Conservation (phyloP, 1,140 invertebrate species). For the Drosophila arawakana region DNA sequence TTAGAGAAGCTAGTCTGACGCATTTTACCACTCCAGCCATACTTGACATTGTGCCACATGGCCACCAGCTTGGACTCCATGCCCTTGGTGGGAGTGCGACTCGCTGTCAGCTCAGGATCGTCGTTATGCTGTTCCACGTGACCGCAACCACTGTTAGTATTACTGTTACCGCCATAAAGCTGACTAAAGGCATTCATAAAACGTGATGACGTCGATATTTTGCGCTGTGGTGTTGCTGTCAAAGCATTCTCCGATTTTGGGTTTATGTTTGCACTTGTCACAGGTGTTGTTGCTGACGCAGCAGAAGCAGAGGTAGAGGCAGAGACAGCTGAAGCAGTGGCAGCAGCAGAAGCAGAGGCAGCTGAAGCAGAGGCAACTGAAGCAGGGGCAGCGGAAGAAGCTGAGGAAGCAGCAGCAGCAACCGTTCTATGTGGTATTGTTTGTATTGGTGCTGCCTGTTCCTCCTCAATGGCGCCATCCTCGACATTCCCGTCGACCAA, state of each 20-base stretch:
- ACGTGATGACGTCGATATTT: conserved; percentile 83
- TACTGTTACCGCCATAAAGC: conserved; percentile 64
- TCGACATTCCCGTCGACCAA: conserved; percentile 34
- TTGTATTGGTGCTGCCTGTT: conserved; percentile 78
- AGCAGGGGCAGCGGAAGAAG: conserved; percentile 8
- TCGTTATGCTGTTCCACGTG: conserved; percentile 60
- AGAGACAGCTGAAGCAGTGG: conserved; percentile 28
- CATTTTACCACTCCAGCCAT: conserved; percentile 93
- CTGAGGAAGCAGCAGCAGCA: conserved; percentile 23
- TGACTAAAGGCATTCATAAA: conserved; percentile 83
- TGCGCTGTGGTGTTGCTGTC: conserved; percentile 72
- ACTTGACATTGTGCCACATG: conserved; percentile 96
- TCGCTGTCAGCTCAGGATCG: conserved; percentile 61
- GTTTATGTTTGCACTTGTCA: conserved; percentile 52
- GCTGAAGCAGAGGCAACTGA: conserved; percentile 12
- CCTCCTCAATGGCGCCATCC: conserved; percentile 74
- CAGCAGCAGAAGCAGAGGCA: conserved; percentile 38
- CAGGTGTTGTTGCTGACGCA: conserved; percentile 42
- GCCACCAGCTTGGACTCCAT: conserved; percentile 92
- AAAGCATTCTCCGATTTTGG: conserved; percentile 64
- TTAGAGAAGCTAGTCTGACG: conserved; percentile 92
- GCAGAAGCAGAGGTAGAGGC: conserved; percentile 26
- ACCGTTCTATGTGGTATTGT: conserved; percentile 56
- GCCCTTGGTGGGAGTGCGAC: conserved; percentile 86
- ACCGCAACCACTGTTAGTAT: conserved; percentile 42